Evolutionary conservation across 2,888 invertebrate species (phyloP), one percentile per base, ranked within the genome.

Genomic region (Hydriomena furcata): DNA sequence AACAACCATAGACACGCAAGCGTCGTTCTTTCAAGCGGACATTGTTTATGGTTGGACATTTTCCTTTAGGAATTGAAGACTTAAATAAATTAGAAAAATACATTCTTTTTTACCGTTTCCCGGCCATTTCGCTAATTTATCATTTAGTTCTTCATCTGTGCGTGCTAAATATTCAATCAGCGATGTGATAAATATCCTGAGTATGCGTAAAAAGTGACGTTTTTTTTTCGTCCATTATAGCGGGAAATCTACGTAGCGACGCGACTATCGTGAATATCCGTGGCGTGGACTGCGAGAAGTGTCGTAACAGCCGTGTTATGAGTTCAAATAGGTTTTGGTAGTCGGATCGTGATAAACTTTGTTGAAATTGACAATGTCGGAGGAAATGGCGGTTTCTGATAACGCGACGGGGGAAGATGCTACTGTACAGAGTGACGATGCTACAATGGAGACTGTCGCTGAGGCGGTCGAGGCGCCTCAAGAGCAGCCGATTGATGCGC

Each of bases 241-340:
- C 89, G 89, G 89, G 89, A 89, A 89, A 88, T 77, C 82, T 76
- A 69, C 78, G 72, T 72, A 76, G 85, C 84, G 89, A 87, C 89
- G 88, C 89, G 82, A 42, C 75, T 79, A 74, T 76, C 75, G 73
- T 76, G 73, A 71, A 79, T 80, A 76, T 77, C 82, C 72, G 73
- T 77, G 65, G 67, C 72, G 71, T 72, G 67, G 71, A 66, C 71
- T 73, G 66, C 68, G 68, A 31, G 66, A 63, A 76, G 81, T 82
- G 76, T 80, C 74, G 74, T 77, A 79, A 80, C 73, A 74, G 66
- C 69, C 60, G 77, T 82, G 85, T 82, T 84, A 85, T 87, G 88
- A 79, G 77, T 77, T 72, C 75, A 73, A 79, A 72, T 78, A 76
- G 58, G 61, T 68, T 75, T 77, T 83, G 78, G 78, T 80, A 79